A percentile compares a stretch with the other conserved stretches of the same genome.
phyloP scores from a whole-genome alignment of 2,113 vertebrate species.

The Hemichromis elongatus region DNA sequence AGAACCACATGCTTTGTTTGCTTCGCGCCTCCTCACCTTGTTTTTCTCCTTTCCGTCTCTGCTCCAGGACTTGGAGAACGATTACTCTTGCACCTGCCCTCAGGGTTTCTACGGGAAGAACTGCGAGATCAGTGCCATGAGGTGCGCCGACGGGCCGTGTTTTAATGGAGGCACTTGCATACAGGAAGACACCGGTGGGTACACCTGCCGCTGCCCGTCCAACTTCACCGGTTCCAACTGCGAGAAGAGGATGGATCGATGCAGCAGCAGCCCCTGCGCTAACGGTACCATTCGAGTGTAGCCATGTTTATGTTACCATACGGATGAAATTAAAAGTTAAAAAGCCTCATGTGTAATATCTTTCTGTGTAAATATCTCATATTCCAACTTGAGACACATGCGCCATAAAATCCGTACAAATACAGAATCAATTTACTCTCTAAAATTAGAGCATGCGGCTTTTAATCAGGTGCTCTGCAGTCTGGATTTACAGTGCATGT shows the following conservation, averaged over 20 bases:
- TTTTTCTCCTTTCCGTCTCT: background rate
- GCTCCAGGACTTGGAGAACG: slow-evolving; percentile 72
- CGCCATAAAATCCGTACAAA: no score
- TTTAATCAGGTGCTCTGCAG: no score
- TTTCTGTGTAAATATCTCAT: no score
- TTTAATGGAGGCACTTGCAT: slow-evolving; percentile 86
- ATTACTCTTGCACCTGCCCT: slow-evolving; percentile 82
- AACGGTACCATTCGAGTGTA: slow-evolving; percentile 69
- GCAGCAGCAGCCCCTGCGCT: slow-evolving; percentile 80
- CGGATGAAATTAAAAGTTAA: no score
- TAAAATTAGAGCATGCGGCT: no score
- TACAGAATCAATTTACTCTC: no score
- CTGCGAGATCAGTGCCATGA: slow-evolving; percentile 83
- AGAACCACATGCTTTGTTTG: background rate
- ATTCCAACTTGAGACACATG: no score
- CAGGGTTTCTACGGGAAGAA: slow-evolving; percentile 85
- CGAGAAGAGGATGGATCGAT: slow-evolving; percentile 84
- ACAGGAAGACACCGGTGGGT: slow-evolving; percentile 67
- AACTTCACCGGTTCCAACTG: slow-evolving; percentile 87
- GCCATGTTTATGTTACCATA: no score
- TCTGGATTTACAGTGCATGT: no score
- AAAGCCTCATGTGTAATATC: no score
- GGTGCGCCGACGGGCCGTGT: slow-evolving; percentile 81
- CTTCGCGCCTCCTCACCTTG: background rate
- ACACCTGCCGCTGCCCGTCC: slow-evolving; percentile 76